Evolutionary conservation across 2,888 invertebrate genomes (phyloP).

Genomic region (Kuschelorhynchus macadamiae): DNA sequence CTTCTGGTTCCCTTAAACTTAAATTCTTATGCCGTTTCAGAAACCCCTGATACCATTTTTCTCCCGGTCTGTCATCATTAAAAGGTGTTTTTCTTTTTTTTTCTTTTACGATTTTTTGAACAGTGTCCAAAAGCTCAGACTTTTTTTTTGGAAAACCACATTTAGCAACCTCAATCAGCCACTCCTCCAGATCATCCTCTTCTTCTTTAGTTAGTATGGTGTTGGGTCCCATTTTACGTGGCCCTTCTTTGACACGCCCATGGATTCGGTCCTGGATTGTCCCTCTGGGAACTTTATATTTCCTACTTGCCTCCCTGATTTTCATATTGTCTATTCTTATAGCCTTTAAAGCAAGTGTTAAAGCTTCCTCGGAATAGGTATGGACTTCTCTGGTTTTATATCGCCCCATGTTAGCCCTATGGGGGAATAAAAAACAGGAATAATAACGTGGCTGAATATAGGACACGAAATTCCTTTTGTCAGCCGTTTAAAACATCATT

Average conservation of each 20-base stretch:
- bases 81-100: background rate
- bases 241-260: background rate
- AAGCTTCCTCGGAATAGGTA: constrained; percentile 35
- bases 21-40: constrained; percentile 23
- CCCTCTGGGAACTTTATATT: constrained; percentile 38
- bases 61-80: background rate
- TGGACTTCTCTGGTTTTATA: constrained; percentile 24
- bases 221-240: background rate
- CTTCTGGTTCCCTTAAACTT: too few relatives aligned
- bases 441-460: too few relatives aligned
- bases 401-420: constrained; percentile 9
- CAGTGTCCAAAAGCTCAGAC: background rate
- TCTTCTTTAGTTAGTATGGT: background rate
- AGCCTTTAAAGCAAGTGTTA: constrained; percentile 32
- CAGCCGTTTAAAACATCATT: too few relatives aligned
- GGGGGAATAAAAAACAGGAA: too few relatives aligned
- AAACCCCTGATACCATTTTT: constrained; percentile 31
- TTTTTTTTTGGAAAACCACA: background rate
- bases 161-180: background rate
- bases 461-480: too few relatives aligned
- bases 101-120: background rate
- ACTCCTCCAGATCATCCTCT: background rate
- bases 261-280: constrained; percentile 38
- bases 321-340: constrained; percentile 31
- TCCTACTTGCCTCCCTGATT: constrained; percentile 37